phyloP scores from a whole-genome alignment of 2,888 invertebrate species.

The Syritta pipiens region DNA sequence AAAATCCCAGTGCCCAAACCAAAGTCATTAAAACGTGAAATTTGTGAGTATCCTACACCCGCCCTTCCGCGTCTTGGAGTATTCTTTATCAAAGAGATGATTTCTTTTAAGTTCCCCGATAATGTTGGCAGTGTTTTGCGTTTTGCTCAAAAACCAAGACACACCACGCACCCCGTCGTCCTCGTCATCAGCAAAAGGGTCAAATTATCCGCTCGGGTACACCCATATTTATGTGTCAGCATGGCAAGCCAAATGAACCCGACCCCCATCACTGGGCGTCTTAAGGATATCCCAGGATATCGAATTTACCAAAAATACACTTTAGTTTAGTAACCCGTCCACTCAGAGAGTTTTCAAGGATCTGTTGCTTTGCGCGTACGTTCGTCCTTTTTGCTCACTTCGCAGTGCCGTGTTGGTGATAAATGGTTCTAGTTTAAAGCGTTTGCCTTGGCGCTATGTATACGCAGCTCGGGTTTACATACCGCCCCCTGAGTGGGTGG shows the following conservation, averaged over 20 bases:
- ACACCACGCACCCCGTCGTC: not conserved
- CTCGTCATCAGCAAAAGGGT: slow-evolving; percentile 17
- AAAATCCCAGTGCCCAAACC: not conserved
- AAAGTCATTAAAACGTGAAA: slow-evolving; percentile 40
- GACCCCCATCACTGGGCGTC: not conserved
- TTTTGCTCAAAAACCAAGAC: not conserved
- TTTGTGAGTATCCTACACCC: slow-evolving; percentile 1
- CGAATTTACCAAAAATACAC: slow-evolving; percentile 10
- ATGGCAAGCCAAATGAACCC: not conserved
- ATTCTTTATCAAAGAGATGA: slow-evolving; percentile 37
- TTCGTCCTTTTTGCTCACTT: slow-evolving; percentile 6
- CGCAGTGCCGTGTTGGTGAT: slow-evolving; percentile 25
- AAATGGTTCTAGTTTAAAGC: slow-evolving; percentile 65
- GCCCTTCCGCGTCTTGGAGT: not conserved
- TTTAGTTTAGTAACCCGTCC: not conserved
- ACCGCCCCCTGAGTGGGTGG: slow-evolving; percentile 2
- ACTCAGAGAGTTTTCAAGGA: slow-evolving; percentile 37
- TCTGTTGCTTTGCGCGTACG: slow-evolving; percentile 49
- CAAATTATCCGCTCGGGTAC: slow-evolving; percentile 38
- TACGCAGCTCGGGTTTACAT: slow-evolving; percentile 39
- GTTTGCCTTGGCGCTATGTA: slow-evolving; percentile 58
- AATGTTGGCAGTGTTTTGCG: slow-evolving; percentile 13
- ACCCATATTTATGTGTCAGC: slow-evolving; percentile 35
- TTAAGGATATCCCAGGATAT: slow-evolving; percentile 26
- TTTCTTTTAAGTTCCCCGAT: slow-evolving; percentile 19